Conservation (phyloP, 2,113 vertebrate species). For the Rostratula benghalensis region DNA sequence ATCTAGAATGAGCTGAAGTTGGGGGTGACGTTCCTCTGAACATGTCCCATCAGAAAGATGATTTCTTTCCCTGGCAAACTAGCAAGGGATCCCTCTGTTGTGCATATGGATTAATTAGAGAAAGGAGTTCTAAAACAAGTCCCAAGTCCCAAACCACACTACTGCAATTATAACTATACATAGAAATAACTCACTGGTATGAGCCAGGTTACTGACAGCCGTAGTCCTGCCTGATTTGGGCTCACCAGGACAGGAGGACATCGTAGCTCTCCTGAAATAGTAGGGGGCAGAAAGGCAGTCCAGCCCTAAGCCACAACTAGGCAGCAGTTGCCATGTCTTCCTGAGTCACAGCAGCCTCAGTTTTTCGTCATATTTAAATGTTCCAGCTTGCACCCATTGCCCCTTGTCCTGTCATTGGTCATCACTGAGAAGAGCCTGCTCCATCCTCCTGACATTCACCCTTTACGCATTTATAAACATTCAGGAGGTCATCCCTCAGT, state of each 20-base stretch:
- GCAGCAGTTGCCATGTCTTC: background rate
- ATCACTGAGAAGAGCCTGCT: too few relatives aligned
- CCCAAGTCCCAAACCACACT: background rate
- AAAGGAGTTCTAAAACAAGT: background rate
- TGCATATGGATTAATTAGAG: background rate
- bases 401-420: too few relatives aligned
- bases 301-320: background rate
- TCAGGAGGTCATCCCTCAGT: too few relatives aligned
- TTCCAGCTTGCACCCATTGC: too few relatives aligned
- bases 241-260: accelerated
- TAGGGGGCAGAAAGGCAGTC: background rate
- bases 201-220: background rate
- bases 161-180: too few relatives aligned
- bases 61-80: too few relatives aligned
- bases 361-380: too few relatives aligned
- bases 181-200: background rate
- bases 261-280: background rate
- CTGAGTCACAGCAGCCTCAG: background rate
- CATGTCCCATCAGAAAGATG: background rate
- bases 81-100: too few relatives aligned
- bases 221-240: background rate
- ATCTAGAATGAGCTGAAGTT: background rate
- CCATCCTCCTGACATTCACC: too few relatives aligned
- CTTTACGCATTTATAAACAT: too few relatives aligned
- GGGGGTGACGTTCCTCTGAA: background rate